Conservation (phyloP, 2,888 invertebrate genomes). For the Girardia tigrina region DNA sequence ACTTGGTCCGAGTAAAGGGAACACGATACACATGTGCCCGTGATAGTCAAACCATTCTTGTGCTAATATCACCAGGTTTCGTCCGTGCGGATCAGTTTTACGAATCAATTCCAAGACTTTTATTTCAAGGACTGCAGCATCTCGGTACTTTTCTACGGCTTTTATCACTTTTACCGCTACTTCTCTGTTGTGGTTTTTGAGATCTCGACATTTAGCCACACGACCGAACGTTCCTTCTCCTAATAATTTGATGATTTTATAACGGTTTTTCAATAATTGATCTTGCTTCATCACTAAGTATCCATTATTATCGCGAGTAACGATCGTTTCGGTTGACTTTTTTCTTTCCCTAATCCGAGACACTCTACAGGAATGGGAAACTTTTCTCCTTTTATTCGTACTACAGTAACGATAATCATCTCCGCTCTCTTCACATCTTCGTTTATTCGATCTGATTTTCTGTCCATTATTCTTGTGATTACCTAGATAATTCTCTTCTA, state of each 20-base stretch:
- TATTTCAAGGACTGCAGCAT: conserved; percentile 96
- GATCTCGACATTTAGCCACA: conserved; percentile 34
- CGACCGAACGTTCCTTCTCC: conserved; percentile 38
- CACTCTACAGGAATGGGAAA: neutral
- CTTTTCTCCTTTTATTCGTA: neutral
- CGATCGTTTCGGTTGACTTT: neutral
- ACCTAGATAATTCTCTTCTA: conserved; percentile 2
- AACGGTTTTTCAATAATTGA: conserved; percentile 30
- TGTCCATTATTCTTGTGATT: neutral
- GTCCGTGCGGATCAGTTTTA: conserved; percentile 65
- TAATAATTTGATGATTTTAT: conserved; percentile 30
- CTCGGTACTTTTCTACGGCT: conserved; percentile 96
- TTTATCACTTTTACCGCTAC: conserved; percentile 91
- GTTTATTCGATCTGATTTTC: neutral
- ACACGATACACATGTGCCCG: conserved; percentile 92
- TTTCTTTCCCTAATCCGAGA: neutral
- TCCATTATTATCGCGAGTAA: conserved; percentile 31
- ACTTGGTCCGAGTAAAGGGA: conserved; percentile 89
- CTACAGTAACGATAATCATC: conserved; percentile 18
- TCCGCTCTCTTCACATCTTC: neutral
- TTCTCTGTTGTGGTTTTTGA: conserved; percentile 7
- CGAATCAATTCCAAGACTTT: conserved; percentile 91
- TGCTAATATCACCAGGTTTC: conserved; percentile 73
- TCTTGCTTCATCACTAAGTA: conserved; percentile 33
- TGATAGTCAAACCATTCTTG: conserved; percentile 93